Evolutionary conservation across 2,113 vertebrate genomes (phyloP), one percentile per base, ranked within the genome.

Genomic region (Arizona elegans): DNA sequence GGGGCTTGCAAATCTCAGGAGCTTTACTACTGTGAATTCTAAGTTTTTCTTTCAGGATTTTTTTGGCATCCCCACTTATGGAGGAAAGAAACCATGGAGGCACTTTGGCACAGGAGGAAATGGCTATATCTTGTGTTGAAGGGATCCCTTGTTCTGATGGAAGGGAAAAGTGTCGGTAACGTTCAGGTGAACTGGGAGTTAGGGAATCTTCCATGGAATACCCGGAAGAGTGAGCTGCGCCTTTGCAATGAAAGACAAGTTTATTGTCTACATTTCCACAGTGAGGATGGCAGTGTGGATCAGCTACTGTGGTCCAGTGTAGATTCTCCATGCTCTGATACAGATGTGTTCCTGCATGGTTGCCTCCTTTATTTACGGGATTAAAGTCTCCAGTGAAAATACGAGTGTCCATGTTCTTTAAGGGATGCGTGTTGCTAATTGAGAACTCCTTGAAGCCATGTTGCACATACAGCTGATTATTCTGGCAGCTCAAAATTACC

Each of bases 241-340:
- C 97, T 87, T 97, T 97, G 90, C 92, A 98, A 94, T 93, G 98
- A 62, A 99, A 97, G 95, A 98, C 96, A 87, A 98, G 97, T 94
- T 98, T 98, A 0, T 98, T 98, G 94, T 98, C 98, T 96, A 98
- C 88, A 53, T 97, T 98, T 91, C 97, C 97, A 96, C 97, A 98
- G 50, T 97, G 97, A 58, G 96, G 94, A 93, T 96, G 96, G 58
- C 97, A 95, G 26, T 93, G 93, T 11, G 97, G 97, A 56, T 98
- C 97, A 19, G 97, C 93, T 62, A 96, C 54, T 0, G 95, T 26
- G 94, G 95, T 97, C 98, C 98, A 98, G 96, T 98, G 98, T n/a
- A 99, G 97, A 96, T 99, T 98, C 96, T 99, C 99, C 98, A 99
- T 97, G 81, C 99, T 99, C 88, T 97, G 98, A 94, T 98, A 99